A percentile compares a stretch with the other conserved stretches of the same genome.
phyloP scores from a whole-genome alignment of 2,113 vertebrate genomes.

The Acrocephalus kingi region DNA sequence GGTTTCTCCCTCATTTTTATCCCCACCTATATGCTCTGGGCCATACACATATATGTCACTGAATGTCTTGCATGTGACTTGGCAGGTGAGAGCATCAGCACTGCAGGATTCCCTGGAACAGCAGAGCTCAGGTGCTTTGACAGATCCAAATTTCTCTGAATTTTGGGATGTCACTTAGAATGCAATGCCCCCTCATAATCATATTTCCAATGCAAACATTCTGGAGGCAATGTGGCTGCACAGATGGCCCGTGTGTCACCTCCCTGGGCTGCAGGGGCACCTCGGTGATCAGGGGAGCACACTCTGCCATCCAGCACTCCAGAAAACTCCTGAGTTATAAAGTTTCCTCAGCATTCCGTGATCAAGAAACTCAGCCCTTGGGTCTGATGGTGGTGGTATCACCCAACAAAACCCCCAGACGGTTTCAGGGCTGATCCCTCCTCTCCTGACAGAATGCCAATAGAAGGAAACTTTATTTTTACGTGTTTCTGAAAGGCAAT shows the following conservation, averaged over 20 bases:
- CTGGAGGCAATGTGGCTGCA: neutral
- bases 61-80: neutral
- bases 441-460: neutral
- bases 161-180: neutral
- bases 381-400: neutral
- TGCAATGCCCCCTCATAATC: neutral
- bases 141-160: fast-evolving
- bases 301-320: neutral
- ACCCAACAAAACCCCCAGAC: neutral
- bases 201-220: neutral
- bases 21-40: neutral
- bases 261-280: neutral
- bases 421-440: neutral
- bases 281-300: neutral
- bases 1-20: too few species aligned
- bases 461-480: neutral
- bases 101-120: neutral
- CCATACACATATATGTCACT: neutral
- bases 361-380: neutral
- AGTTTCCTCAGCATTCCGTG: neutral
- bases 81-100: neutral
- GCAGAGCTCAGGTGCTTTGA: neutral
- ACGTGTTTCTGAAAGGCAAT: neutral
- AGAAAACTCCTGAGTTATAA: neutral
- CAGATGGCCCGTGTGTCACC: neutral